Percentiles rank a stretch among this genome's conserved stretches.
These are phyloP conservation scores for Amphilophus citrinellus DNA, from an alignment of 2,113 vertebrate genomes.

Conservation along the genomic window DNA sequence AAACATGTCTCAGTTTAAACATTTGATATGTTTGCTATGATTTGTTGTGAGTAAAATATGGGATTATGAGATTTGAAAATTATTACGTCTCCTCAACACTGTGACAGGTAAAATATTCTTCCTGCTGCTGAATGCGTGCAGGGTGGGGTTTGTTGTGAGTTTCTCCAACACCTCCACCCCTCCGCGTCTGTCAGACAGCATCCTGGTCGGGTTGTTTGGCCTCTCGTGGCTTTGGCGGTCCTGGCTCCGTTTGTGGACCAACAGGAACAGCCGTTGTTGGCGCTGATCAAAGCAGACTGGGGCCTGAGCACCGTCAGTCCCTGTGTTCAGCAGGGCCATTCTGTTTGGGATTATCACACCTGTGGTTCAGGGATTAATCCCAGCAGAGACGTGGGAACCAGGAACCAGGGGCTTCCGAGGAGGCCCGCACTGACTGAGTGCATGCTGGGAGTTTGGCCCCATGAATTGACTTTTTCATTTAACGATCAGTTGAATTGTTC, in stretches of 20 bases:
- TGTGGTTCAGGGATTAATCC: conserved; percentile 82
- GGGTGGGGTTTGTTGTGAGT: not conserved
- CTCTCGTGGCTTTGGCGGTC: not conserved
- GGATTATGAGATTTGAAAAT: too few relatives aligned
- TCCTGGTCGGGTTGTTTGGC: not conserved
- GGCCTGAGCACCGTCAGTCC: conserved; percentile 59
- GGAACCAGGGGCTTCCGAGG: conserved; percentile 29
- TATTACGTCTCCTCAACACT: too few relatives aligned
- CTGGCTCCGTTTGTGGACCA: conserved; percentile 28
- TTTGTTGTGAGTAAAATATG: too few relatives aligned
- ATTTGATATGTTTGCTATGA: too few relatives aligned
- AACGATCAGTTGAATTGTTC: conserved; percentile 1
- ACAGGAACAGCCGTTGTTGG: conserved; percentile 46
- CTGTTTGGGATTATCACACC: conserved; percentile 81
- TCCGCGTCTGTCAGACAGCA: not conserved
- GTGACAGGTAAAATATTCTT: not conserved
- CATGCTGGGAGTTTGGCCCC: conserved; percentile 12
- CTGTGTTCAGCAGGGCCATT: conserved; percentile 60
- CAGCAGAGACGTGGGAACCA: conserved; percentile 75
- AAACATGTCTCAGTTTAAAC: too few relatives aligned
- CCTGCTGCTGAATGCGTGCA: not conserved
- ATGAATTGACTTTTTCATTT: conserved; percentile 3
- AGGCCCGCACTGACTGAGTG: not conserved
- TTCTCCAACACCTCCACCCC: not conserved
- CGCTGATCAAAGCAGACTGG: conserved; percentile 73